Conservation (phyloP, 2,113 vertebrate species). For the Sapayoa aenigma region DNA sequence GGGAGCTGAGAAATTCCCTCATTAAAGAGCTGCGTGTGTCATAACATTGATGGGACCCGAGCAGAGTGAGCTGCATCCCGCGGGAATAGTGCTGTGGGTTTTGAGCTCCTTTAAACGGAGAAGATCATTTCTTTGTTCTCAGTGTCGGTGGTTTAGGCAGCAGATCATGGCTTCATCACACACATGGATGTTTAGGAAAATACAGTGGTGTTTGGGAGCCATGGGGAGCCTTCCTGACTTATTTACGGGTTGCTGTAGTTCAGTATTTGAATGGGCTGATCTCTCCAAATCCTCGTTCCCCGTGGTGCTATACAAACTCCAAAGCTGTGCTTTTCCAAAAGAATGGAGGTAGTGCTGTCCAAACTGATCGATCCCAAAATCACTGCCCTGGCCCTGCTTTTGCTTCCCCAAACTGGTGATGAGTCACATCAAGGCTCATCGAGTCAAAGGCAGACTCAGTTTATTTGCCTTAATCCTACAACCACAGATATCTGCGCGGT, state of each 20-base stretch:
- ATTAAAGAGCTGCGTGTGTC: slow-evolving; percentile 17
- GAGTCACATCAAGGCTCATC: background rate
- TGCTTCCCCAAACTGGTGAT: accelerated
- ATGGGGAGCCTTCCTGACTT: background rate
- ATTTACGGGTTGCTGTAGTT: background rate
- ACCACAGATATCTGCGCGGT: background rate
- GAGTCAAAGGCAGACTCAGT: background rate
- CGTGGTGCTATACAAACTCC: background rate
- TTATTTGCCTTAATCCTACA: background rate
- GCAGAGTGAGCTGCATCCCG: background rate
- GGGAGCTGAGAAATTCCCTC: background rate
- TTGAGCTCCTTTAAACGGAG: background rate
- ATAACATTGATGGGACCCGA: background rate
- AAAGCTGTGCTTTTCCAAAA: background rate
- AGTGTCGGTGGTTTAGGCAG: accelerated
- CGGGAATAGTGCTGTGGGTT: background rate
- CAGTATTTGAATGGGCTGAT: background rate
- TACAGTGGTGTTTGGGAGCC: background rate
- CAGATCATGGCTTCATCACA: background rate
- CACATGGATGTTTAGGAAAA: background rate
- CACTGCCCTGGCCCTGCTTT: background rate
- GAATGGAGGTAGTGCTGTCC: accelerated
- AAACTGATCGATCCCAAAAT: background rate
- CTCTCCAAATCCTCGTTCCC: background rate
- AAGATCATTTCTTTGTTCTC: slow-evolving; percentile 14